Evolutionary conservation across 2,113 vertebrate genomes (phyloP).

Genomic region (Hippoglossus stenolepis): DNA sequence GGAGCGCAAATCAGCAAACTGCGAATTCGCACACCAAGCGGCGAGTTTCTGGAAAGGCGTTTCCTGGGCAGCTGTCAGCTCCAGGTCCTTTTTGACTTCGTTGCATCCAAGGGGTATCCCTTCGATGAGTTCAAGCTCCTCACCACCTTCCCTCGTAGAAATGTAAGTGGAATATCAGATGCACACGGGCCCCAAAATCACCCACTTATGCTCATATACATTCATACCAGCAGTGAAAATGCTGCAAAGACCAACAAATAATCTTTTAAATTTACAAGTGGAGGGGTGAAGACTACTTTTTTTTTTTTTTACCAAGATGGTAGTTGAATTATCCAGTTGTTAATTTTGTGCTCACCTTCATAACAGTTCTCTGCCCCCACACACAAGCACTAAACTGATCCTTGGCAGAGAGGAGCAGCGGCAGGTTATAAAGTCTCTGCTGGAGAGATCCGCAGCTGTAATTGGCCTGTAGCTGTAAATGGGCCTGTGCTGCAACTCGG

Average conservation of each 20-base stretch:
- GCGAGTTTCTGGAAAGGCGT: constrained; percentile 95
- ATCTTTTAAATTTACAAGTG: background rate
- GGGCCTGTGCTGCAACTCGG: constrained; percentile 57
- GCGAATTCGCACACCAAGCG: constrained; percentile 94
- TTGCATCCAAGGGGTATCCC: constrained; percentile 98
- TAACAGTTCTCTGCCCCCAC: background rate
- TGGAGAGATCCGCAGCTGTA: constrained; percentile 69
- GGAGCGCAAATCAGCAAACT: constrained; percentile 94
- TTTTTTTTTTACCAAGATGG: background rate
- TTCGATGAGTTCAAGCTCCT: constrained; percentile 97
- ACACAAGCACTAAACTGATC: too few species aligned
- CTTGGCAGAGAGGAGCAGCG: constrained; percentile 12
- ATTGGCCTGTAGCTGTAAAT: constrained; percentile 65
- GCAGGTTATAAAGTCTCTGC: constrained; percentile 64
- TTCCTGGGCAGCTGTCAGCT: constrained; percentile 96
- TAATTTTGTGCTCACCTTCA: background rate
- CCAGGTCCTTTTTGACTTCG: constrained; percentile 98
- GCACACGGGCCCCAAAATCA: background rate
- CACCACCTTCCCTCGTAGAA: constrained; percentile 99
- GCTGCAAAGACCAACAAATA: too few species aligned
- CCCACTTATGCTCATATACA: background rate
- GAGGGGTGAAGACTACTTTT: background rate
- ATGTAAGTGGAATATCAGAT: constrained; percentile 84
- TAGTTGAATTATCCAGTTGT: background rate
- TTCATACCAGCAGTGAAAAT: too few species aligned